Evolutionary conservation across 2,888 invertebrate genomes (phyloP), one percentile per base, ranked within the genome.

Genomic region (Elysia crispata): DNA sequence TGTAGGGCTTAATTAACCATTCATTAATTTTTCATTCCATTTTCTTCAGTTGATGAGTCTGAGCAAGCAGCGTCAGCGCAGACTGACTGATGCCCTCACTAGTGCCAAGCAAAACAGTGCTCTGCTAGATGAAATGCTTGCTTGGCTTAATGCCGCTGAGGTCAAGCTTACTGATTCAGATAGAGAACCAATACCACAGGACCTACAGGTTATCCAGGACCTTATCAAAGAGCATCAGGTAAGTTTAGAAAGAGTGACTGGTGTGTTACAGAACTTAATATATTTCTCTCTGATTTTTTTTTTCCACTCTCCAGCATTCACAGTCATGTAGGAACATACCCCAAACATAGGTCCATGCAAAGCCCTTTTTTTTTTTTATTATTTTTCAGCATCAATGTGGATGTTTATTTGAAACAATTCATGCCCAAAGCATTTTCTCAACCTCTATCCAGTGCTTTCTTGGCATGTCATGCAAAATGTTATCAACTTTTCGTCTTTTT

Each of bases 131-230:
- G 98, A 98, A 91, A 94, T 99, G 81, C 94, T 98, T 82, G 95
- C 95, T n/a, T 99, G 98, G 98, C 94, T 99, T 83, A 94, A 95
- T 84, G 96, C 96, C 31, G 94, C 97, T 30, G 98, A 98, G 92
- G 96, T 95, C 84, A 97, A 96, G 0, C 92, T 99, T 84, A 93
- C 95, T 15, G 94, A 96, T 66, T 93, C 97, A 83, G 97, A 98
- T 93, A 94, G 95, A 1, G 97, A 97, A 92, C 95, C 96, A 0
- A 93, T 99, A 76, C 98, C 98, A 0, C 97, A 97, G 91, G 97
- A 97, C 86, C 95, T 97, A 81, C 95, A 96, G 69, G 94, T 95
- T 6, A 94, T 98, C n/a, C 96, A 97, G 91, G 95, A 90, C 62
- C 88, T 92, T 13, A 86, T 91, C 20, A 85, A 88, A 69, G 91